These are phyloP conservation scores for Erpetoichthys calabaricus DNA, from an alignment of 2,797 vertebrate species.

Conservation along the genomic window DNA sequence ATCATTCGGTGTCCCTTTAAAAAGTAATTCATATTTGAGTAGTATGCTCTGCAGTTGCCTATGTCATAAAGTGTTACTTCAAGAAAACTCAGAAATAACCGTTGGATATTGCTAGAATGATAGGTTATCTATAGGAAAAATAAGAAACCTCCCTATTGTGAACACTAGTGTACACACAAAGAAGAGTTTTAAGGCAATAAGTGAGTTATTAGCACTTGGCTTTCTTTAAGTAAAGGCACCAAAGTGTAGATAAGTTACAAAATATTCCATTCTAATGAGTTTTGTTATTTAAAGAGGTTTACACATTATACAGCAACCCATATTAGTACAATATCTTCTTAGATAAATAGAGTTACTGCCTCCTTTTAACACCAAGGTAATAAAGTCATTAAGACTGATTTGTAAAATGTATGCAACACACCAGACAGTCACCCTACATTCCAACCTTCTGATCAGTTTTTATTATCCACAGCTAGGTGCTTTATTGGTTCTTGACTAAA, in stretches of 20 bases:
- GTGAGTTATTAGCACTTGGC: constrained; percentile 1
- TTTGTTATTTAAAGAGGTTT: constrained; percentile 1
- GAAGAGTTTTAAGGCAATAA: not conserved
- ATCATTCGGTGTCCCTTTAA: too few relatives aligned
- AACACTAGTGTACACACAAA: too few relatives aligned
- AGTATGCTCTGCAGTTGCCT: too few relatives aligned
- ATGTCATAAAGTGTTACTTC: too few relatives aligned
- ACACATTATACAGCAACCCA: not conserved
- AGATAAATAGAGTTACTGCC: not conserved
- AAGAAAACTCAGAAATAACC: too few relatives aligned
- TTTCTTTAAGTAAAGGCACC: not conserved
- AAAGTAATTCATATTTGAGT: too few relatives aligned
- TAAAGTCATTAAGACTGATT: constrained; percentile 3
- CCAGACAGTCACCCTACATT: not conserved
- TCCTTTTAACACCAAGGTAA: not conserved
- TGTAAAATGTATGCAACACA: not conserved
- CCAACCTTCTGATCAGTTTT: too few relatives aligned
- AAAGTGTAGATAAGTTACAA: not conserved
- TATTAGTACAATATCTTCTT: not conserved
- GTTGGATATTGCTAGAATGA: too few relatives aligned
- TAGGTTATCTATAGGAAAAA: too few relatives aligned
- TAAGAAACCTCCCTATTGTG: too few relatives aligned
- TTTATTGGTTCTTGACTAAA: too few relatives aligned
- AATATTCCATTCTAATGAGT: not conserved
- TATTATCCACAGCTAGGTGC: too few relatives aligned